Base-by-base conservation (phyloP, 2,888 invertebrate genomes). In the Habrosyne pyritoides region DNA sequence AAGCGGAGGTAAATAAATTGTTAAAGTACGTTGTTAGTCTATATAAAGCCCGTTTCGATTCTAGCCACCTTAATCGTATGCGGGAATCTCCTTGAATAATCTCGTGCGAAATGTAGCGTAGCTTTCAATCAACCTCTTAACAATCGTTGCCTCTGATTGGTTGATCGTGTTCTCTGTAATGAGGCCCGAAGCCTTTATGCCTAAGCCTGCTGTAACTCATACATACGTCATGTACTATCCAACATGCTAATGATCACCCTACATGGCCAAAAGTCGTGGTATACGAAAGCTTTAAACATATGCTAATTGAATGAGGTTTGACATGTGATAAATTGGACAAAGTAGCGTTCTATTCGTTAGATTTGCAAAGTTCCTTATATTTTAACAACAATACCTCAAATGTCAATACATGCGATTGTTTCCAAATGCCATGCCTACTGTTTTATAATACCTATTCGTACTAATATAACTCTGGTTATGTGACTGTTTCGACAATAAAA, bases 111-210 rank as follows among this genome's bases (percentile, higher is more conserved):
- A 79, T 81, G 68, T 79, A 79, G 80, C 76, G 72, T 72, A 77
- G 81, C 83, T 82, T 86, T 86, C 83, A 83, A 86, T 86, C 83
- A 81, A 67, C 52, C 61, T 65, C 59, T 65, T 74, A 83, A 84
- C 86, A 87, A 86, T 86, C 75, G 73, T 28, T 22, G 50, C 28
- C 70, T 70, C 67, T 87, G 86, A 86, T 87, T 87, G 84, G 83
- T 71, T 71, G 75, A 77, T 83, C 86, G 84, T 84, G 84, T 83
- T 78, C 77, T 66, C 60, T 66, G 73, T 87, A 87, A 87, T 87
- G 84, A 85, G 84, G 71, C 75, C 73, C 76, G 76, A 73, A 72
- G 70, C 73, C 71, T 70, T 49, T 49, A 49, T 26, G 26, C 58
- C 58, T 64, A 69, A 66, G 66, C 69, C 72, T 77, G 79, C 18